Evolutionary conservation across 1,140 invertebrate species (phyloP).

Genomic region (Drosophila leontia): DNA sequence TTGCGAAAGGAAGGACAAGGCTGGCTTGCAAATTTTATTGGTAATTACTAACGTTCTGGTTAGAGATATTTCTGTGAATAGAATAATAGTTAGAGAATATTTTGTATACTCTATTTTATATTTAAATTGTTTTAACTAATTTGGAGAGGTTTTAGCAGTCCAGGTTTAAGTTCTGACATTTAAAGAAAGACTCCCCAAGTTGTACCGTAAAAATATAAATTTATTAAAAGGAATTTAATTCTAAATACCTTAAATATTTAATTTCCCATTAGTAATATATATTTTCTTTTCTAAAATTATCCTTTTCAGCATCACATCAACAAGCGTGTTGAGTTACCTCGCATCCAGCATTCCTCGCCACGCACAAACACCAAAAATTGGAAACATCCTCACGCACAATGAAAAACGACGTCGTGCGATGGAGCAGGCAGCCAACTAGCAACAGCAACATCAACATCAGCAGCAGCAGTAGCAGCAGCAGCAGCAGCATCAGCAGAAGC

Average conservation of each 20-base stretch:
- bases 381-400: conserved; percentile 81
- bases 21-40: background rate
- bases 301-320: conserved; percentile 24
- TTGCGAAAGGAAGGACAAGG: background rate
- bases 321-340: conserved; percentile 6
- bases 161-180: too few relatives aligned
- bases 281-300: background rate
- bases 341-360: conserved; percentile 20
- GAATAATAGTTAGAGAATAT: background rate
- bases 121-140: too few relatives aligned
- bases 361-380: conserved; percentile 35
- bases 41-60: conserved; percentile 2
- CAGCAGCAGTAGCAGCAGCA: conserved; percentile 25
- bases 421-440: conserved; percentile 69
- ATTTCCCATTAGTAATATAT: background rate
- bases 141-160: too few relatives aligned
- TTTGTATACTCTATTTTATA: background rate
- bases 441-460: conserved; percentile 36
- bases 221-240: background rate
- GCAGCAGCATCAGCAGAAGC: conserved; percentile 20
- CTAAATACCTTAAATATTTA: background rate
- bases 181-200: too few relatives aligned
- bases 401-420: conserved; percentile 85
- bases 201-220: too few relatives aligned
- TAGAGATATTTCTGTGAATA: too few relatives aligned